Percentiles rank a stretch among this genome's conserved stretches.
Evolutionary conservation across 2,797 vertebrate genomes (phyloP).

Genomic region (Cetoscarus ocellatus): DNA sequence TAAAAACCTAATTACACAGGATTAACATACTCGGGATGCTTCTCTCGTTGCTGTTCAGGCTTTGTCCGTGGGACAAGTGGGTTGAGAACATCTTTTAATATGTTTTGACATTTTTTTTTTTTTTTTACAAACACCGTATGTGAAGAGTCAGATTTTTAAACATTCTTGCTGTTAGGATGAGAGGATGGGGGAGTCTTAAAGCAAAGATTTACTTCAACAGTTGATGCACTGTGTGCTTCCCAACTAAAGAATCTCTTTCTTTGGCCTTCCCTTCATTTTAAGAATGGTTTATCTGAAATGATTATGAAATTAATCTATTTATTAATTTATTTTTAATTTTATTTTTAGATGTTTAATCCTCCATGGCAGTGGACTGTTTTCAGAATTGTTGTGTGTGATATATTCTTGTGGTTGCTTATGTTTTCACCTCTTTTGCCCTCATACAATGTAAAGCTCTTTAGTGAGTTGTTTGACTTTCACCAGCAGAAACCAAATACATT

Average conservation of each 20-base stretch:
- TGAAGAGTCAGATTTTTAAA: not conserved
- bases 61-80: not conserved
- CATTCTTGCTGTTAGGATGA: not conserved
- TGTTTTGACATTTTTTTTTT: not conserved
- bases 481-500: too few species aligned
- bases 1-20: conserved; percentile 19
- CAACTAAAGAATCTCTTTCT: not conserved
- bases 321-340: too few species aligned
- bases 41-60: not conserved
- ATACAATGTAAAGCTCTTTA: too few species aligned
- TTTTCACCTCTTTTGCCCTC: too few species aligned
- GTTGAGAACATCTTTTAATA: not conserved
- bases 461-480: too few species aligned
- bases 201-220: not conserved
- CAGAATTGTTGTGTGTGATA: too few species aligned
- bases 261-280: too few species aligned
- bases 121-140: not conserved
- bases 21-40: not conserved
- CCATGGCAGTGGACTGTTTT: too few species aligned
- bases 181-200: not conserved
- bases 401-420: too few species aligned
- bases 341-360: too few species aligned
- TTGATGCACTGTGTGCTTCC: not conserved
- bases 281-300: too few species aligned
- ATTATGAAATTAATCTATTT: too few species aligned